Evolutionary conservation across 1,140 invertebrate species (phyloP).

Genomic region (Mactra quadrangularis): DNA sequence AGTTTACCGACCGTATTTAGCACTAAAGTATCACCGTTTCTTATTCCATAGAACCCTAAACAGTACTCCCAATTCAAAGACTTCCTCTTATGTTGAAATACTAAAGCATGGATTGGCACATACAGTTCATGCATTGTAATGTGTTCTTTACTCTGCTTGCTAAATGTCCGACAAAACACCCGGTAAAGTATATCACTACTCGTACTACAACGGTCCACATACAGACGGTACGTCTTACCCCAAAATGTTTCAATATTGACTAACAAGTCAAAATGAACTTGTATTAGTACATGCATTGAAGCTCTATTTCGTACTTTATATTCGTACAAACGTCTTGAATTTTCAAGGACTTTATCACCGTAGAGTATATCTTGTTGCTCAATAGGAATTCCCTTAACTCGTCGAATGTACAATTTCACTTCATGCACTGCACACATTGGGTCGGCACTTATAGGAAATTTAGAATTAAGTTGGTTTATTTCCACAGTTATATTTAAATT

Average conservation of each 20-base stretch:
- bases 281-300: slow-evolving; percentile 74
- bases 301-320: slow-evolving; percentile 69
- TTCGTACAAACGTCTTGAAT: slow-evolving; percentile 72
- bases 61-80: slow-evolving; percentile 72
- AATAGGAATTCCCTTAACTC: slow-evolving; percentile 72
- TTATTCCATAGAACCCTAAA: slow-evolving; percentile 70
- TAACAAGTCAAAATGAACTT: slow-evolving; percentile 73
- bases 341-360: slow-evolving; percentile 72
- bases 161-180: slow-evolving; percentile 73
- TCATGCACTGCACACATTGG: slow-evolving; percentile 69
- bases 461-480: slow-evolving; percentile 72
- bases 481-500: slow-evolving; percentile 70
- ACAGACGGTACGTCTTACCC: slow-evolving; percentile 76
- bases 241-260: slow-evolving; percentile 80
- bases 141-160: slow-evolving; percentile 65
- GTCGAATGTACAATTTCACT: slow-evolving; percentile 71
- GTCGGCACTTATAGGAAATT: slow-evolving; percentile 69
- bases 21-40: slow-evolving; percentile 67
- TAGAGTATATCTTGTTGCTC: slow-evolving; percentile 76
- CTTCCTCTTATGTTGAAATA: slow-evolving; percentile 67
- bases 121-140: slow-evolving; percentile 73
- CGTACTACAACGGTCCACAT: slow-evolving; percentile 76
- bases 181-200: slow-evolving; percentile 71
- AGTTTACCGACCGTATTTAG: slow-evolving; percentile 74
- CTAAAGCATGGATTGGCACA: slow-evolving; percentile 73